Conservation (phyloP, 2,888 invertebrate genomes). For the Lepidochitona cinerea region DNA sequence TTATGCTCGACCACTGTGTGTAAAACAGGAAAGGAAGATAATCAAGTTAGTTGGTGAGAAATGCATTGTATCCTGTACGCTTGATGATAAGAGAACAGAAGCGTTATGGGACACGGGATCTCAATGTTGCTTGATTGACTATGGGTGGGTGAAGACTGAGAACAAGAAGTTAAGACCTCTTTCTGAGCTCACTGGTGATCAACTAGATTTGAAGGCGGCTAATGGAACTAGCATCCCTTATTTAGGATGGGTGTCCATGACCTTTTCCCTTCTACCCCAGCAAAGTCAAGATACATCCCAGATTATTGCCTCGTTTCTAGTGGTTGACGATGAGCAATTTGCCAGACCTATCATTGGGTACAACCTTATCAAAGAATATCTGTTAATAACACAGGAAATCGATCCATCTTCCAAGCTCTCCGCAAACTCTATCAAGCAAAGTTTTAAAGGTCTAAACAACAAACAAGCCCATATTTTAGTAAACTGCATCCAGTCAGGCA, state of each 20-base stretch:
- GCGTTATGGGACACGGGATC: conserved; percentile 11
- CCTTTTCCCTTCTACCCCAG: not conserved
- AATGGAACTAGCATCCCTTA: conserved; percentile 9
- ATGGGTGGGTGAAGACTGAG: not conserved
- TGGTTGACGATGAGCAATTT: not conserved
- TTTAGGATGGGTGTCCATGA: not conserved
- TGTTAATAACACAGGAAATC: too few relatives aligned
- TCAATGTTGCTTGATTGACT: not conserved
- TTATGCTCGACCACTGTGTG: not conserved
- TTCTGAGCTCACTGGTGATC: not conserved
- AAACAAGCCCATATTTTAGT: too few relatives aligned
- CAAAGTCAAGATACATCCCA: too few relatives aligned
- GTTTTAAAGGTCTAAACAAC: too few relatives aligned
- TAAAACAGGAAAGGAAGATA: conserved; percentile 4
- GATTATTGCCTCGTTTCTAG: not conserved
- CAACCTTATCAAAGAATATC: conserved; percentile 10
- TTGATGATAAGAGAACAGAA: not conserved
- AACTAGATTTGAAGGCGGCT: not conserved
- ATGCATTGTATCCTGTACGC: not conserved
- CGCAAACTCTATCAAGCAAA: too few relatives aligned
- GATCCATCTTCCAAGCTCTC: too few relatives aligned
- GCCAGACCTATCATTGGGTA: conserved; percentile 11
- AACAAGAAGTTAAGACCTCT: not conserved
- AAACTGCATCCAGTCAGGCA: too few relatives aligned
- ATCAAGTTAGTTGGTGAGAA: conserved; percentile 1